Base-by-base conservation (phyloP, 2,888 invertebrate genomes). In the Druceiella hillmani region DNA sequence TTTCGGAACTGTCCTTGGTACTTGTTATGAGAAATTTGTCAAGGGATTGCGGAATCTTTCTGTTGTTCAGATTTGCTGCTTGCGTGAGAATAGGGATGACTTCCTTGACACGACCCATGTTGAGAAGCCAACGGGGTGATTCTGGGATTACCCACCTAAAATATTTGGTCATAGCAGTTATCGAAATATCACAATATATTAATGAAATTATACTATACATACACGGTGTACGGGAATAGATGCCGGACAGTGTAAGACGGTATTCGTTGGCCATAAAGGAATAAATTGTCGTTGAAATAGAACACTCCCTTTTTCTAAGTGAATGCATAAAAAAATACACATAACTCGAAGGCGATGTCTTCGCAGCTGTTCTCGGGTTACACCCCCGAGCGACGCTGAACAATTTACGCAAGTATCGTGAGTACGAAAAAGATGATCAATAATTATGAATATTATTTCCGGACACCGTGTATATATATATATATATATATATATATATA, bases 91-190 rank as follows among this genome's bases (percentile, higher is more conserved):
- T 78, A 17, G 58, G 61, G 55, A 79, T 75, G 1, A 85, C 81
- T 62, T 84, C 81, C 42, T 79, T 75, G n/a, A 77, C 76, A 45
- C 77, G 75, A 14, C 83, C 84, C 70, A 82, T 79, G 24, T 81
- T 80, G 33, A 86, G 60, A 17, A 86, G 61, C 87, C 87, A 87
- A 54, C 85, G 70, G 1, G 87, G 87, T 2, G 86, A 86, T 70
- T 87, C 86, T n/a, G 86, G 85, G 38, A 86, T 62, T 20, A 85
- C 66, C 62, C 81, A 83, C 80, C 86, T 86, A 56, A 37, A 61
- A 63, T 26, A 20, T 28, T 26, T 12, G 7, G 11, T 16, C 26
- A 7, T n/a, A n/a, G n/a, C n/a, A n/a, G 7, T 9, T 27, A 9
- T 7, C 7, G 13, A 9, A 10, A 27, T 15, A 27, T 41, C 39